Evolutionary conservation across 2,888 invertebrate species (phyloP).

Genomic region (Smittia sp.): DNA sequence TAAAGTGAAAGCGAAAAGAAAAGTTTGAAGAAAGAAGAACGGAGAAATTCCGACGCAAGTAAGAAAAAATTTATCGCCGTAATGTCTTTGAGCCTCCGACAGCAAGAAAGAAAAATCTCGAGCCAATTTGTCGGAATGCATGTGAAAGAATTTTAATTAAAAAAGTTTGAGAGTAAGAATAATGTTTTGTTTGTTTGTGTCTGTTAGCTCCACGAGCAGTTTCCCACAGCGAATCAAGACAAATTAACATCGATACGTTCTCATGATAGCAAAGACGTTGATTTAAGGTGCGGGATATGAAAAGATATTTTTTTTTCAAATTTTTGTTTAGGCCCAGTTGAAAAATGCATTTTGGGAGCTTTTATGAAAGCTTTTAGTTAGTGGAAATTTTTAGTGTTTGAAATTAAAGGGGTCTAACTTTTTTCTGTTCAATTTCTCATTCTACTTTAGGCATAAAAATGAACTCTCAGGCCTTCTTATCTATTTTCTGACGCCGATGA

Average conservation of each 20-base stretch:
- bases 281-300: no score
- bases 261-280: no score
- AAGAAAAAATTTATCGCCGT: neutral
- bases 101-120: neutral
- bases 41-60: neutral
- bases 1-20: slow-evolving; percentile 7
- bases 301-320: no score
- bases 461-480: no score
- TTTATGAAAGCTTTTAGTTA: no score
- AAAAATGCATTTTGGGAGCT: no score
- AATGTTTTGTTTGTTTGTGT: neutral
- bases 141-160: slow-evolving; percentile 31
- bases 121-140: neutral
- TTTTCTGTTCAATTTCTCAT: no score
- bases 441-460: no score
- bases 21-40: neutral
- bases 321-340: no score
- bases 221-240: neutral
- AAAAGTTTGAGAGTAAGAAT: neutral
- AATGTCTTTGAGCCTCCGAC: neutral
- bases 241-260: slow-evolving; percentile 8
- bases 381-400: no score
- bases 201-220: neutral
- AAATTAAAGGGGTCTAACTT: no score
- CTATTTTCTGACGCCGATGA: no score